phyloP scores from a whole-genome alignment of 1,140 invertebrate species.

The Drosophila subobscura region DNA sequence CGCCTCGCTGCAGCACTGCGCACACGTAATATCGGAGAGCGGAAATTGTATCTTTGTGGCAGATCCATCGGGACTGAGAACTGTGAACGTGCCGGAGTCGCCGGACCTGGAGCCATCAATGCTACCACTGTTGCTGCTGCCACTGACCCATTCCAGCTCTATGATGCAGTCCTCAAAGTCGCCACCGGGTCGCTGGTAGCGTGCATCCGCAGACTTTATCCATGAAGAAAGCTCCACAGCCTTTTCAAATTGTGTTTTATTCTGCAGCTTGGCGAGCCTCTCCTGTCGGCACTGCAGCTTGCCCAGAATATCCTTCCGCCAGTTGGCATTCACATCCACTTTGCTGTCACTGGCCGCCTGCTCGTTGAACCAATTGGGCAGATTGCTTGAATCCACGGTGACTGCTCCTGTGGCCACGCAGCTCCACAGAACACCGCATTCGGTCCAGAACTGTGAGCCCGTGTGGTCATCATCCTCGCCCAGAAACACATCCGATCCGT shows the following conservation, averaged over 20 bases:
- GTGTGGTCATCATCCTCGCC: constrained; percentile 90
- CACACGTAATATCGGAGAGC: constrained; percentile 88
- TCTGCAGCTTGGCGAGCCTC: constrained; percentile 83
- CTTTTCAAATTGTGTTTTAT: constrained; percentile 86
- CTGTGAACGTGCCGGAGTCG: constrained; percentile 90
- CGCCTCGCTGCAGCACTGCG: constrained; percentile 90
- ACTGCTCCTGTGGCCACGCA: constrained; percentile 92
- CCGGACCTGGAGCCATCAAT: constrained; percentile 84
- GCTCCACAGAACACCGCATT: constrained; percentile 90
- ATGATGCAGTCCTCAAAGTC: constrained; percentile 90
- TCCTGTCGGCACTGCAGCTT: constrained; percentile 86
- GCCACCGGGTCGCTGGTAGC: constrained; percentile 86
- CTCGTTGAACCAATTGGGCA: constrained; percentile 89
- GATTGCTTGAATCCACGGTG: constrained; percentile 87
- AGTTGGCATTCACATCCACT: constrained; percentile 88
- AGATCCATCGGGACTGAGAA: constrained; percentile 89
- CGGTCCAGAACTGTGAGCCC: constrained; percentile 88
- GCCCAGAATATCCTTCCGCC: constrained; percentile 90
- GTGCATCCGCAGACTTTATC: constrained; percentile 91
- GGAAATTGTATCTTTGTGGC: constrained; percentile 87
- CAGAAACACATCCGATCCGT: constrained; percentile 87
- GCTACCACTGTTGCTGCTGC: constrained; percentile 82
- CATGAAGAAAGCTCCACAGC: constrained; percentile 93
- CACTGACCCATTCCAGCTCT: constrained; percentile 91
- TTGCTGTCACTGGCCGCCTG: constrained; percentile 84